Evolutionary conservation across 2,113 vertebrate genomes (phyloP).

Genomic region (Crocuta crocuta): DNA sequence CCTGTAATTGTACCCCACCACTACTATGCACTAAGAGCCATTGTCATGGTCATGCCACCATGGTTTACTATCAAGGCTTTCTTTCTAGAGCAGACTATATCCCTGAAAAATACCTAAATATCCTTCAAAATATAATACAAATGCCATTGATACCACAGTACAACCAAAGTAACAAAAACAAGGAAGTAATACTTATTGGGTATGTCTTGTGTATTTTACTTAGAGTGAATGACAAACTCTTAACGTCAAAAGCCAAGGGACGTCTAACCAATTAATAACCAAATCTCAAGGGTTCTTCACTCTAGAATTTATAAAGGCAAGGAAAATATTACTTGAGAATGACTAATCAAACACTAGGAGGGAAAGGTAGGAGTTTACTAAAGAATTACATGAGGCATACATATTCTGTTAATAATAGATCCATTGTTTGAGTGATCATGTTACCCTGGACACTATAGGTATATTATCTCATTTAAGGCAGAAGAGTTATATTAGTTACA

Average conservation of each 20-base stretch:
- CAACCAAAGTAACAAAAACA: not conserved
- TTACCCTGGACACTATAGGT: not conserved
- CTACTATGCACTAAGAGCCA: not conserved
- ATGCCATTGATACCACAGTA: not conserved
- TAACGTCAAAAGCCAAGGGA: not conserved
- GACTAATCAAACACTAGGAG: not conserved
- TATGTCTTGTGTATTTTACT: not conserved
- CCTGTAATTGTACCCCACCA: not conserved
- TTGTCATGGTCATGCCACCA: not conserved
- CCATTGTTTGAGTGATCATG: not conserved
- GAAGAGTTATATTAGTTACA: not conserved
- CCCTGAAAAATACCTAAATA: not conserved
- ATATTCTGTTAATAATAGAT: not conserved
- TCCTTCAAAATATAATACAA: not conserved
- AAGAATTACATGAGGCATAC: not conserved
- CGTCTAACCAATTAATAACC: not conserved
- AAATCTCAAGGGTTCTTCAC: not conserved
- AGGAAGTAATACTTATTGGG: not conserved
- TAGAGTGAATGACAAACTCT: not conserved
- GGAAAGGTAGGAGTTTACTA: not conserved
- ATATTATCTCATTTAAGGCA: not conserved
- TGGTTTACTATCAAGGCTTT: not conserved
- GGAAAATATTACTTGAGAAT: not conserved
- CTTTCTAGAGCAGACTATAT: not conserved
- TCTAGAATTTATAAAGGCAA: not conserved